Evolutionary conservation across 2,113 vertebrate genomes (phyloP).

Genomic region (Gracilinanus agilis): DNA sequence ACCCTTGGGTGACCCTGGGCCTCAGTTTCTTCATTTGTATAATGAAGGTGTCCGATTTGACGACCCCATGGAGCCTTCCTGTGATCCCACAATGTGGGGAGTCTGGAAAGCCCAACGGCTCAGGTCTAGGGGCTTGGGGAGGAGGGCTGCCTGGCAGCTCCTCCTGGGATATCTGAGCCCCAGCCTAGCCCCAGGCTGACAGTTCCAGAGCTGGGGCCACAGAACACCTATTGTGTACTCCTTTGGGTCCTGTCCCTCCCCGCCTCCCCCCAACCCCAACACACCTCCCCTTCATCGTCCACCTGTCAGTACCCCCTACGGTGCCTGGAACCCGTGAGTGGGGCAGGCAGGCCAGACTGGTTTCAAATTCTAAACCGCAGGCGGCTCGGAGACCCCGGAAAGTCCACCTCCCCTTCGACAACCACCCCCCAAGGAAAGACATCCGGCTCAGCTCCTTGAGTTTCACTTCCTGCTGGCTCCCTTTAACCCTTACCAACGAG

Average conservation of each 20-base stretch:
- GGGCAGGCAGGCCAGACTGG: neutral
- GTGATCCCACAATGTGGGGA: neutral
- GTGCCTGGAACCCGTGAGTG: neutral
- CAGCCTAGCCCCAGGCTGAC: neutral
- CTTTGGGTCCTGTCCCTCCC: neutral
- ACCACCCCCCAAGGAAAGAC: constrained; percentile 56
- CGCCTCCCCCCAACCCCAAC: neutral
- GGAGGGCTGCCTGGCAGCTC: neutral
- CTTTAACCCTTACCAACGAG: constrained; percentile 46
- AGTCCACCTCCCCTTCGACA: constrained; percentile 7
- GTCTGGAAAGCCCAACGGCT: neutral
- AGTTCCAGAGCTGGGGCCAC: neutral
- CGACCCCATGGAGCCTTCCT: neutral
- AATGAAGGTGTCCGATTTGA: neutral
- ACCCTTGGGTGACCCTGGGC: neutral
- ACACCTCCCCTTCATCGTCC: neutral
- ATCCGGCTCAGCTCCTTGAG: neutral
- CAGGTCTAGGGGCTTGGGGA: neutral
- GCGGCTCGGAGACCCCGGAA: neutral
- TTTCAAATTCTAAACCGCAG: neutral
- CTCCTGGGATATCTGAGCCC: constrained; percentile 24
- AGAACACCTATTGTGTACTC: neutral
- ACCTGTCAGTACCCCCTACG: neutral
- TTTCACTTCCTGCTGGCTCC: constrained; percentile 2
- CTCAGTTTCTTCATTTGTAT: too few relatives aligned